Base-by-base conservation (phyloP, 2,113 vertebrate species). In the Austrofundulus limnaeus region DNA sequence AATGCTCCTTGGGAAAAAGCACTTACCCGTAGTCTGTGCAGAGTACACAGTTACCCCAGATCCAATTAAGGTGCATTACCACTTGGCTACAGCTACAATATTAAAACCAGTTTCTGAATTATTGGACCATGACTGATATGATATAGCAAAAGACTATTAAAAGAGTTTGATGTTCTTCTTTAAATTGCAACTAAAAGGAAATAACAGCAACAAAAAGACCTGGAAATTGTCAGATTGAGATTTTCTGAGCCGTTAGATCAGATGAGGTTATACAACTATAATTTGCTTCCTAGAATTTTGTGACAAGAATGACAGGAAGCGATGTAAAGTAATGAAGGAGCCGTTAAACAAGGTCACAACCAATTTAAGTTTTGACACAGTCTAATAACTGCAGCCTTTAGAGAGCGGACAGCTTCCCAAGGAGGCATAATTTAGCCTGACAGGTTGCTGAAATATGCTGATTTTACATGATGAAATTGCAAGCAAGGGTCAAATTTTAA, bases 51-150 rank as follows among this genome's bases (percentile, higher is more conserved):
- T 51, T 49, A 54, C 46, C 75, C 60, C 66, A 34, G 62, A 72
- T 71, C 78, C 78, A 85, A 72, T 89, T 85, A 83, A 55, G 48
- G 34, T 66, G 60, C 65, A 65, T 60, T 24, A 58, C 23, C 52
- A 69, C 72, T 56, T 63, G 61, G 59, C 63, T 57, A 17, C 62
- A 47, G 34, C 28, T 87, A 79, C 72, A 81, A 86, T 86, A 86
- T 75, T 88, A 70, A 89, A 78, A 61, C 4, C 38, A 47, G 54
- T 46, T 58, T 43, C 42, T 46, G 37, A 79, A 51, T n/a, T 38
- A 54, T 16, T 66, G 62, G 74, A 73, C 49, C 45, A 51, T n/a
- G 45, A 19, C 54, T 59, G 43, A 61, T 46, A 14, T 17, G 7
- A 17, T 9, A 50, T 70, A 57, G 53, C 48, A 70, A 31, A 11